Evolutionary conservation across 2,888 invertebrate species (phyloP), one percentile per base, ranked within the genome.

Genomic region (Belgica antarctica): DNA sequence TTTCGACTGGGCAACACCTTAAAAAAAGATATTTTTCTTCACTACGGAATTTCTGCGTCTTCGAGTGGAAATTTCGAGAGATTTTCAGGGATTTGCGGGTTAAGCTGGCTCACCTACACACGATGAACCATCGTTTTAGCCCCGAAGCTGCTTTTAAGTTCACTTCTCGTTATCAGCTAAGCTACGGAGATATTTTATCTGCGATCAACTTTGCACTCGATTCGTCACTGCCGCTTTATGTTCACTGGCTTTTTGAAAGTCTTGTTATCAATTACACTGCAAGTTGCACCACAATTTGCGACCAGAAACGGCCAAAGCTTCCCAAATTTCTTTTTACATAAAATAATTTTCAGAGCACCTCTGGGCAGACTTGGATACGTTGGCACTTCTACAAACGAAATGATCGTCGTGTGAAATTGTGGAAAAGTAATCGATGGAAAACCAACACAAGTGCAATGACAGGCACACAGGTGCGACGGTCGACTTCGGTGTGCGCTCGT

Each of bases 331-430:
- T 41, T 41, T 41, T 41, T n/a, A n/a, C n/a, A n/a, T n/a, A n/a
- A n/a, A n/a, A n/a, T n/a, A 41, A n/a, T 41, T n/a, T 41, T 41
- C 52, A n/a, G 12, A 52, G 52, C 52, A 52, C 52, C 17, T 19
- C 52, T n/a, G 12, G 2, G 52, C 7, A 5, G 15, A 46, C 12
- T 5, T 46, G 34, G 12, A 12, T 34, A 34, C 46, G 12, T 19
- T 52, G 52, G 17, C 22, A 52, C 52, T 52, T 52, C 52, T 22
- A 52, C 52, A 52, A 8, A 52, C 22, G 52, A 52, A 52, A 52
- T 52, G 52, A 52, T 52, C 52, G 52, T 52, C 22, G 22, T 52
- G 41, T 41, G 52, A 52, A 52, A n/a, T n/a, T 5, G 52, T 12
- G 3, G 52, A 7, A 52, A 52, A 52, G 52, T 19, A 52, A 19